A percentile compares a stretch with the other conserved stretches of the same genome.
phyloP scores from a whole-genome alignment of 2,888 invertebrate genomes.

The Hedya salicella region DNA sequence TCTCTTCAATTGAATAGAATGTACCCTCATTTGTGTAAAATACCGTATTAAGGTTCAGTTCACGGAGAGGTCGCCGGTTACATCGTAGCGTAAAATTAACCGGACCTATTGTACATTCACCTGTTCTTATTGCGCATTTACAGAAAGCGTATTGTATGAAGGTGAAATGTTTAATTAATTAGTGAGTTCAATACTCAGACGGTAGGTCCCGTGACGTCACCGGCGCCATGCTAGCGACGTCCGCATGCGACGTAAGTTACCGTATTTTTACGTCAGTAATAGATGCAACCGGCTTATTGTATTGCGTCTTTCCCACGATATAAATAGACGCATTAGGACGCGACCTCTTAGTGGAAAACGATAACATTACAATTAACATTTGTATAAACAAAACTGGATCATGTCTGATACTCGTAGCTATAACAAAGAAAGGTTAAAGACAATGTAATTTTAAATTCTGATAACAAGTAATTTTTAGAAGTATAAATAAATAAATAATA shows the following conservation, averaged over 20 bases:
- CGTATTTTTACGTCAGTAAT: slow-evolving; percentile 32
- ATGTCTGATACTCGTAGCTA: background rate
- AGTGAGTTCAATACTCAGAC: slow-evolving; percentile 67
- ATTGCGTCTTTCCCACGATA: slow-evolving; percentile 39
- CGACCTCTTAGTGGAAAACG: slow-evolving; percentile 13
- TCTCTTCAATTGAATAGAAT: slow-evolving; percentile 5
- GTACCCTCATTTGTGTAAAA: slow-evolving; percentile 11
- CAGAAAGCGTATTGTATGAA: slow-evolving; percentile 57
- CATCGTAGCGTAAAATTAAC: slow-evolving; percentile 30
- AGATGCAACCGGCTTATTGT: slow-evolving; percentile 24
- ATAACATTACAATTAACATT: slow-evolving; percentile 2
- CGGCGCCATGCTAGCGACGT: slow-evolving; percentile 46
- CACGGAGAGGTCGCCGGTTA: slow-evolving; percentile 24
- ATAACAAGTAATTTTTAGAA: too few species aligned
- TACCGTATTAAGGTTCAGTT: slow-evolving; percentile 14
- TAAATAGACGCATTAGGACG: slow-evolving; percentile 3
- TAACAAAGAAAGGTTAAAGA: too few species aligned
- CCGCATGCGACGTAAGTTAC: slow-evolving; percentile 46
- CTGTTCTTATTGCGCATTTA: slow-evolving; percentile 48
- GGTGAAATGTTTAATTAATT: slow-evolving; percentile 65
- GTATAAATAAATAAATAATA: too few species aligned
- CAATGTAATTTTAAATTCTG: too few species aligned
- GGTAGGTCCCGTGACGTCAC: slow-evolving; percentile 55
- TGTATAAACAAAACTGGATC: background rate
- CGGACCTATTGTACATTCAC: slow-evolving; percentile 20